Evolutionary conservation across 2,113 vertebrate species (phyloP), one percentile per base, ranked within the genome.

Genomic region (Megaleporinus macrocephalus): DNA sequence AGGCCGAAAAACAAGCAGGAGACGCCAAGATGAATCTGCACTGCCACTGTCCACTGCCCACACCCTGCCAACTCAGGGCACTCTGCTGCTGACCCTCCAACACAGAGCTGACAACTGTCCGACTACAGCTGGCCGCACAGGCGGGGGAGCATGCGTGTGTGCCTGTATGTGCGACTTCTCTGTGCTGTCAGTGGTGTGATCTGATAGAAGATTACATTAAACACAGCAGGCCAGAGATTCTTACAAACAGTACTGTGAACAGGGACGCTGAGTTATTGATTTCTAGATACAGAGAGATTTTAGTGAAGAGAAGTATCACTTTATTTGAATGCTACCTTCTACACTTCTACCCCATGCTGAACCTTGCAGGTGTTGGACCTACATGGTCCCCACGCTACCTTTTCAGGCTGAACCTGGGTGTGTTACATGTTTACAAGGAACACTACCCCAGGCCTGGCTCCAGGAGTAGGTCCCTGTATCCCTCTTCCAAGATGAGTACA

Each of bases 11-110:
- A 47, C 20, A 63, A 77, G 47, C 49, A 13, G 30, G 73, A 61
- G 66, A 75, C 73, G 82, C 73, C 82, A 79, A n/a, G 61, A 79
- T 14, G n/a, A 47, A 79, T 84, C 61, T 68, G 26, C n/a, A 9
- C 30, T 80, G 57, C 53, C 27, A 51, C 15, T n/a, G 27, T 80
- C 65, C 24, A 36, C 53, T 79, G 71, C 33, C 30, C 57, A 76
- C 73, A 80, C 36, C 3, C 47, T 80, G 83, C 55, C 77, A 76
- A 36, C 47, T 53, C 26, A 24, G 26, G 62, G 18, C 65, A 44
- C 10, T 62, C 65, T 55, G 27, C 73, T 27, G 63, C 16, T n/a
- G 47, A 24, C n/a, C 22, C 27, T 61, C 59, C 30, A 24, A 41
- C 73, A 62, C 29, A 80, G 24, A 74, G n/a, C 15, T 76, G 77